Evolutionary conservation across 2,797 vertebrate species (phyloP).

Genomic region (Falco peregrinus): DNA sequence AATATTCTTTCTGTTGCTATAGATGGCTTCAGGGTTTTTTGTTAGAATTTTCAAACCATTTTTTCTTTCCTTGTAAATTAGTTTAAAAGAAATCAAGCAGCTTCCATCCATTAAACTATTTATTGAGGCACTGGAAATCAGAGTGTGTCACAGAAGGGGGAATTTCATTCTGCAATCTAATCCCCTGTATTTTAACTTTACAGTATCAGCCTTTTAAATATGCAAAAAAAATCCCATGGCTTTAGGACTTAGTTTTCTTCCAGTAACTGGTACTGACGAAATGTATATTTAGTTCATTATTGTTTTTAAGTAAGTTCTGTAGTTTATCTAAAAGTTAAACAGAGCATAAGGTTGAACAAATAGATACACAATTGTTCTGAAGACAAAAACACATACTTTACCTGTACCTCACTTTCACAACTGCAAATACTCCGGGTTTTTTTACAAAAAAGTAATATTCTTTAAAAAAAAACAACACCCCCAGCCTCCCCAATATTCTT

Average conservation of each 20-base stretch:
- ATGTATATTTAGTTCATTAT: not conserved
- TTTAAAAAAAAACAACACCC: not conserved
- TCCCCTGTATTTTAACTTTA: not conserved
- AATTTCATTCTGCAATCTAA: not conserved
- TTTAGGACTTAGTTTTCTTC: not conserved
- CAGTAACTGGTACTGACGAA: not conserved
- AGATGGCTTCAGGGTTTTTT: fast-evolving
- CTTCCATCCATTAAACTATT: not conserved
- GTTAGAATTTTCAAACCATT: not conserved
- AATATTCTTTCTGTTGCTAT: not conserved
- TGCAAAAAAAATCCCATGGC: not conserved
- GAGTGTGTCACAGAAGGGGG: not conserved
- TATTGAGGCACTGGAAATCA: not conserved
- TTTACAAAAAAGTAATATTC: not conserved
- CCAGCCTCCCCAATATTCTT: not conserved
- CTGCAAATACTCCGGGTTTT: not conserved
- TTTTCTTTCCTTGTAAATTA: not conserved
- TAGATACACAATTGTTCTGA: not conserved
- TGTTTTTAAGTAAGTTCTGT: not conserved
- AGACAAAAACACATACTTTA: not conserved
- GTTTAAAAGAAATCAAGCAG: not conserved
- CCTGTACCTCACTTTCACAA: not conserved
- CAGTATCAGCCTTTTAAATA: not conserved
- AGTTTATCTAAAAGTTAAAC: not conserved
- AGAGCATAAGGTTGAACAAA: not conserved